Base-by-base conservation (phyloP, 2,797 vertebrate species). In the Rallus crepitans region DNA sequence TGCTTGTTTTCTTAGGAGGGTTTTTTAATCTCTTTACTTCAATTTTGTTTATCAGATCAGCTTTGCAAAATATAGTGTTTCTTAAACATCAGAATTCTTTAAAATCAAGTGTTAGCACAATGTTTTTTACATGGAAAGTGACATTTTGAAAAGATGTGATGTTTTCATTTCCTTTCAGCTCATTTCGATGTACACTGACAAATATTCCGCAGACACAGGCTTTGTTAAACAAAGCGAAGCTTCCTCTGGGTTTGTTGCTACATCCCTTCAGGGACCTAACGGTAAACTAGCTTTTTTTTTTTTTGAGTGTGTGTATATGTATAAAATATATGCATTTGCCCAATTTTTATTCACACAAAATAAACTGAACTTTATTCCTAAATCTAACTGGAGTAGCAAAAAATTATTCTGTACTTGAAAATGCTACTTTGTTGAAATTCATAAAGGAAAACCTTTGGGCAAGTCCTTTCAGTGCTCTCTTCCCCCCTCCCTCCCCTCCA, bases 251-350 rank as follows among this genome's bases (percentile, higher is more conserved):
- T 47, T 98, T 99, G 83, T 97, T 99, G 59, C 98, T 99, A 15
- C 99, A 99, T 98, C 99, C 99, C 65, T 99, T 99, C 97, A 99
- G 99, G 98, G 99, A 99, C 97, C 94, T 99, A 73, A 99, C 99
- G 98, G 99, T 99, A 98, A 97, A 94, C 68, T 91, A 48, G 23
- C 11, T 42, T 57, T 2, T 3, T 20, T 28, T 33, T 85, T 24
- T 60, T 37, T 37, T 37, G 39, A 19, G 18, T 45, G 42, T 19
- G 42, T 45, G 3, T 75, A 12, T 53, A 2, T 69, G 1, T 73
- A 6, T 57, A 60, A 68, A 63, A 21, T 60, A 20, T 3, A 45
- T 1, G 3, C 33, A 12, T 66, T 76, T 80, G 19, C 61, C 60
- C 30, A 17, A 3, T 81, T 89, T 89, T 61, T 2, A 1, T 94